Percentiles rank a stretch among this genome's conserved stretches.
Conservation (phyloP, 2,797 vertebrate species). For the Euphonia xanthogaster region DNA sequence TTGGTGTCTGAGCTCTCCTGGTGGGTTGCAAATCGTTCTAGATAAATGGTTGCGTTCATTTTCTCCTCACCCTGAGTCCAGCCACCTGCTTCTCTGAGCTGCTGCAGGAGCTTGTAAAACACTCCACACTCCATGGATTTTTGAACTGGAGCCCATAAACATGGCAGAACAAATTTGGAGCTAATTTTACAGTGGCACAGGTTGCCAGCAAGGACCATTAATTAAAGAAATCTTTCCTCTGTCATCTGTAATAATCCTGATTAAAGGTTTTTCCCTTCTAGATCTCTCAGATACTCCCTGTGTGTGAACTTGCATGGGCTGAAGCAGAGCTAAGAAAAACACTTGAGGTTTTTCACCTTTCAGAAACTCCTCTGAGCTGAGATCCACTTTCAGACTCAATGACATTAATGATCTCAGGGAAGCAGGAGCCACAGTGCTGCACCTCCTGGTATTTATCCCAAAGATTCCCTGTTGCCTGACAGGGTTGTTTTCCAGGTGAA, state of each 20-base stretch:
- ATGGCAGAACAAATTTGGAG: slow-evolving; percentile 75
- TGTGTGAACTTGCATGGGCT: slow-evolving; percentile 15
- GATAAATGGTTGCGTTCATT: slow-evolving; percentile 74
- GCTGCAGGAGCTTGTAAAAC: slow-evolving; percentile 75
- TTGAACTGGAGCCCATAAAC: slow-evolving; percentile 75
- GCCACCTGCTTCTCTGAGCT: slow-evolving; percentile 72
- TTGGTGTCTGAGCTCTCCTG: slow-evolving; percentile 33
- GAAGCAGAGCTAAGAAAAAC: slow-evolving; percentile 54
- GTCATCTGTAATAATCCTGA: slow-evolving; percentile 64
- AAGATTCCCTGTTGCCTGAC: not conserved
- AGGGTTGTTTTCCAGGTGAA: slow-evolving; percentile 51
- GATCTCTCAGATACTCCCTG: slow-evolving; percentile 36
- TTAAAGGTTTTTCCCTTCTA: slow-evolving; percentile 65
- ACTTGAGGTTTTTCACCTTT: slow-evolving; percentile 19
- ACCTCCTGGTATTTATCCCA: not conserved
- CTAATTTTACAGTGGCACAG: slow-evolving; percentile 71
- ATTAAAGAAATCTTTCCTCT: slow-evolving; percentile 75
- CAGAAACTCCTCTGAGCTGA: not conserved
- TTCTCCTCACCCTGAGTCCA: slow-evolving; percentile 68
- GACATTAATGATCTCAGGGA: not conserved
- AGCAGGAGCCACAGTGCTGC: not conserved
- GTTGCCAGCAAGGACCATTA: slow-evolving; percentile 78
- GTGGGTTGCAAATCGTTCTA: slow-evolving; percentile 67
- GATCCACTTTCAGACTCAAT: not conserved
- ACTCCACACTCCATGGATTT: slow-evolving; percentile 66